These are phyloP conservation scores for Oceanites oceanicus DNA, from an alignment of 2,113 vertebrate genomes.

Conservation along the genomic window DNA sequence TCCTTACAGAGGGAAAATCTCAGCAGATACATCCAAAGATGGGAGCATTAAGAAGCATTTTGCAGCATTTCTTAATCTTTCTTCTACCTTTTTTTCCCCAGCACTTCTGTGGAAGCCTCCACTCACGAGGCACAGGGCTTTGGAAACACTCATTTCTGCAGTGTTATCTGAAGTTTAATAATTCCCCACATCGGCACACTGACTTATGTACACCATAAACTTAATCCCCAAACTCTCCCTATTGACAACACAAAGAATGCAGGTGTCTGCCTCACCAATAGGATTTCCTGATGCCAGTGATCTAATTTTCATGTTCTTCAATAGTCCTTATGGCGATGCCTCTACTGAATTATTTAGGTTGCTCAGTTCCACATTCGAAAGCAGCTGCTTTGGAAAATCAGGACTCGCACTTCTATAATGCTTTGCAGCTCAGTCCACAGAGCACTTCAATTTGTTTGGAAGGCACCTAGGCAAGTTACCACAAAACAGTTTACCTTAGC, in stretches of 20 bases:
- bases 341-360: not conserved
- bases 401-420: not conserved
- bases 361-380: not conserved
- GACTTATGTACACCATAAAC: not conserved
- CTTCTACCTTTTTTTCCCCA: not conserved
- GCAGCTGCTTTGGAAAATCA: not conserved
- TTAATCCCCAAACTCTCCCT: not conserved
- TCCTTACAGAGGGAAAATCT: not conserved
- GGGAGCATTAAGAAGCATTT: not conserved
- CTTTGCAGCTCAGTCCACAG: not conserved
- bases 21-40: not conserved
- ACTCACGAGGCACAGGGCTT: not conserved
- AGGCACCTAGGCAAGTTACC: not conserved
- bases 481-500: not conserved
- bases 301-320: not conserved
- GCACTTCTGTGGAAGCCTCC: not conserved
- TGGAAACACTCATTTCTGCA: not conserved
- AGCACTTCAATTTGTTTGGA: not conserved
- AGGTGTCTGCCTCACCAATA: not conserved
- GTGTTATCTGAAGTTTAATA: not conserved
- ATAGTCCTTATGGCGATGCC: not conserved
- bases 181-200: not conserved
- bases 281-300: not conserved
- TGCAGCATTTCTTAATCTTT: not conserved
- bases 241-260: not conserved